Evolutionary conservation across 1,140 invertebrate species (phyloP).

Genomic region (Nasonia giraulti): DNA sequence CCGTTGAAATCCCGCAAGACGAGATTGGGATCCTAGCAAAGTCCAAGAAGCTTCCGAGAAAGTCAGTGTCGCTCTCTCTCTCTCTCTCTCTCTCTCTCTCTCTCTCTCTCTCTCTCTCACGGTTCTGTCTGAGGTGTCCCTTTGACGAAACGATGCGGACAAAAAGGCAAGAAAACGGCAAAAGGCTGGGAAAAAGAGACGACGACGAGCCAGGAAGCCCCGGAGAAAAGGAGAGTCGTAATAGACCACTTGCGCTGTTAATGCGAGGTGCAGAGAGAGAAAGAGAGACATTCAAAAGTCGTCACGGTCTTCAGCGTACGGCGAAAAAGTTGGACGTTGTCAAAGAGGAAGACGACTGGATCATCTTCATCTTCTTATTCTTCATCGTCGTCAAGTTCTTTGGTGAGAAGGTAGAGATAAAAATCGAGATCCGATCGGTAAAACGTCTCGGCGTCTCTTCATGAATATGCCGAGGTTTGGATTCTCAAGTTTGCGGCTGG

Average conservation of each 20-base stretch:
- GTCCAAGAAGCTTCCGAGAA: not conserved
- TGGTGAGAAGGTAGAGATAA: not conserved
- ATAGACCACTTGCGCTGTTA: constrained; percentile 66
- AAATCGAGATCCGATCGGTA: not conserved
- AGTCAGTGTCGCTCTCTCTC: not conserved
- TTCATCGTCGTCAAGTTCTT: not conserved
- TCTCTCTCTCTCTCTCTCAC: not conserved
- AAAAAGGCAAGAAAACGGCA: constrained; percentile 32
- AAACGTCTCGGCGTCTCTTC: not conserved
- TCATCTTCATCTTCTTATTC: not conserved
- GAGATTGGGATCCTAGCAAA: not conserved
- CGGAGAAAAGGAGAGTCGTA: constrained; percentile 54
- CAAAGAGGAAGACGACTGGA: not conserved
- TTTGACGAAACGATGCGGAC: constrained; percentile 11
- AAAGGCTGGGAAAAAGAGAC: constrained; percentile 11
- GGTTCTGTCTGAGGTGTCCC: constrained; percentile 6
- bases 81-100: not conserved
- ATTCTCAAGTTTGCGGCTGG: no score
- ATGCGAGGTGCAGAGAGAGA: constrained; percentile 51
- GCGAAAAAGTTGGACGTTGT: not conserved
- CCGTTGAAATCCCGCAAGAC: not conserved
- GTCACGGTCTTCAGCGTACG: not conserved
- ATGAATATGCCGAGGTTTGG: no score
- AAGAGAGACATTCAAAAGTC: not conserved
- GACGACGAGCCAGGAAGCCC: not conserved